Evolutionary conservation across 1,140 invertebrate species (phyloP).

Genomic region (Macrosteles quadrilineatus): DNA sequence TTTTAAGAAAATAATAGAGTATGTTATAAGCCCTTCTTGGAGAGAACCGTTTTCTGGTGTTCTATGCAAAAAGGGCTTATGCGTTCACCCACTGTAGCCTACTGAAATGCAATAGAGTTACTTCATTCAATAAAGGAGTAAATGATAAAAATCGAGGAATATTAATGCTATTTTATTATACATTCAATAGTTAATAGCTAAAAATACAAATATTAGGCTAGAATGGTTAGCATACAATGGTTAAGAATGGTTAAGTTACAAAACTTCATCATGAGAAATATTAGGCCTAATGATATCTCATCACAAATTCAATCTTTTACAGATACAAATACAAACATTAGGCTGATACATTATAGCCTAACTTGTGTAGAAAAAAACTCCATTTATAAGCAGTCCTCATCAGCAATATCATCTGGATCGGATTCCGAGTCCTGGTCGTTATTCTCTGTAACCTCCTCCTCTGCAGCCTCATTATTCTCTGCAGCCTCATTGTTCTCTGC

Average conservation of each 20-base stretch:
- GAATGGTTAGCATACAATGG: no score
- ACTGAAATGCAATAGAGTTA: no score
- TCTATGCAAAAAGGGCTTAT: conserved; percentile 27
- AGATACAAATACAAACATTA: no score
- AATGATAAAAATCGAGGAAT: not conserved
- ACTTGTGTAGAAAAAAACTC: not conserved
- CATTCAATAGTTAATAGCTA: not conserved
- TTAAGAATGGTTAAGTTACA: no score
- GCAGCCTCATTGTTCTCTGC: not conserved
- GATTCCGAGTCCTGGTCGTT: conserved; percentile 22
- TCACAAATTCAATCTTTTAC: no score
- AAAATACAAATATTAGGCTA: conserved; percentile 1
- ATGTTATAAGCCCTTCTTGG: conserved; percentile 19
- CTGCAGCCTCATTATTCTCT: not conserved
- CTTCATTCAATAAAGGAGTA: no score
- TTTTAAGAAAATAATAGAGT: conserved; percentile 1
- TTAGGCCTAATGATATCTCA: no score
- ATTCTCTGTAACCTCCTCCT: no score
- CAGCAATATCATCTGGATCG: conserved; percentile 27
- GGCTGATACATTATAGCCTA: conserved; percentile 12
- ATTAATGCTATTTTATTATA: not conserved
- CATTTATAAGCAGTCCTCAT: no score
- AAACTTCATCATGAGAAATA: no score
- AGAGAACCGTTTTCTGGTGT: conserved; percentile 23
- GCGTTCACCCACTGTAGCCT: not conserved